Evolutionary conservation across 2,888 invertebrate genomes (phyloP), one percentile per base, ranked within the genome.

Genomic region (Drosophila kambysellisi): DNA sequence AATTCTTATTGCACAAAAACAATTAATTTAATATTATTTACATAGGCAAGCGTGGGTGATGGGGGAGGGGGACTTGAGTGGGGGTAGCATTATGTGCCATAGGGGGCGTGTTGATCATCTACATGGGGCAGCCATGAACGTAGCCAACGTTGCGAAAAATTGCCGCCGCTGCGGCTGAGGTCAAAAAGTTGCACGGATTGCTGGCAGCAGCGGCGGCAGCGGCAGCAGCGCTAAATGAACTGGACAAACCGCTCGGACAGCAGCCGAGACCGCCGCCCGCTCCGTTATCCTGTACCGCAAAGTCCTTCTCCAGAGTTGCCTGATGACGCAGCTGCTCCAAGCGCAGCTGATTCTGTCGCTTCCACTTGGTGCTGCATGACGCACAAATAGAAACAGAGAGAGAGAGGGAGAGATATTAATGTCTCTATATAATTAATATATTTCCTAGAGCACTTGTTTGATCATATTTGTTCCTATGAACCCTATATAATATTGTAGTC

Each of bases 311-410:
- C 56, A 95, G 95, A 15, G 96, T 95, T 33, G 97, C 97, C 91
- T 97, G 97, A 91, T 97, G 97, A 0, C 98, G 95, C 9, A 98
- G 93, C 91, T 98, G 97, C 90, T 98, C 97, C 64, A 97, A 91
- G 0, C 97, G 95, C 53, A 98, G 94, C 89, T 98, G 98, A 92
- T 98, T 98, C 92, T 97, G 97, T 0, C 97, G 95, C 93, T 97
- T 97, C 97, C 97, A 97, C 94, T 97, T 97, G 66, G 97, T 97
- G 92, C 97, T 97, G 29, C 92, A 91, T 25, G 25, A 25, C 25
- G 25, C 25, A 25, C 25, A 9, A 9, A 32, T 8, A 7, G 32
- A 32, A 1, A 7, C 6, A 32, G 32, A 32, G 32, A 7, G 32
- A 32, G 1, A 33, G 17, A 41, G n/a, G n/a, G 39, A 17, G 5